These are phyloP conservation scores for Hymenopus coronatus DNA, from an alignment of 2,888 invertebrate genomes.

Conservation along the genomic window DNA sequence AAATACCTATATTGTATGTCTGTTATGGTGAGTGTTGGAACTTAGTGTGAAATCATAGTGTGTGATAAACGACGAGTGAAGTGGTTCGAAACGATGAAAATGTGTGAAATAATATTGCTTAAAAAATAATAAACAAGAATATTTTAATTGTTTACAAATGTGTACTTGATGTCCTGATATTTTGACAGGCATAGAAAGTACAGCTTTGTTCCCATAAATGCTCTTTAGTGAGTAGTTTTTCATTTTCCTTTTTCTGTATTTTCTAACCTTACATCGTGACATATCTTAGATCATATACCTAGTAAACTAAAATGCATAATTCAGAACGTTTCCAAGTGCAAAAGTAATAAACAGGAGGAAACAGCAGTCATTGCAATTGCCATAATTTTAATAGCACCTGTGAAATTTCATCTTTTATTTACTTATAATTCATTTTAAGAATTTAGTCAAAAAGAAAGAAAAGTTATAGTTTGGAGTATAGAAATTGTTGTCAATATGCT, in stretches of 20 bases:
- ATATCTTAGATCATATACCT: neutral
- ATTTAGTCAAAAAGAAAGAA: too few species aligned
- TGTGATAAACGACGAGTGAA: neutral
- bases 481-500: too few species aligned
- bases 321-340: neutral
- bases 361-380: too few species aligned
- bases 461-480: too few species aligned
- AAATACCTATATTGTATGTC: neutral
- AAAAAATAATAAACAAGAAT: slow-evolving; percentile 26
- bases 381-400: too few species aligned
- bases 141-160: slow-evolving; percentile 28
- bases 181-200: neutral
- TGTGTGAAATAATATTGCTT: slow-evolving; percentile 27
- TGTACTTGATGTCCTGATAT: neutral
- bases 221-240: neutral
- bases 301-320: neutral
- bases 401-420: too few species aligned
- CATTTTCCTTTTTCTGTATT: neutral
- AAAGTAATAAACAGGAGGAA: too few species aligned
- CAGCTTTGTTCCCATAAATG: neutral
- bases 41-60: neutral
- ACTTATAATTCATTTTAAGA: too few species aligned
- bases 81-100: neutral
- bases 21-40: neutral
- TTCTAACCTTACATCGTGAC: neutral